Evolutionary conservation across 2,113 vertebrate species (phyloP).

Genomic region (Sitta europaea): DNA sequence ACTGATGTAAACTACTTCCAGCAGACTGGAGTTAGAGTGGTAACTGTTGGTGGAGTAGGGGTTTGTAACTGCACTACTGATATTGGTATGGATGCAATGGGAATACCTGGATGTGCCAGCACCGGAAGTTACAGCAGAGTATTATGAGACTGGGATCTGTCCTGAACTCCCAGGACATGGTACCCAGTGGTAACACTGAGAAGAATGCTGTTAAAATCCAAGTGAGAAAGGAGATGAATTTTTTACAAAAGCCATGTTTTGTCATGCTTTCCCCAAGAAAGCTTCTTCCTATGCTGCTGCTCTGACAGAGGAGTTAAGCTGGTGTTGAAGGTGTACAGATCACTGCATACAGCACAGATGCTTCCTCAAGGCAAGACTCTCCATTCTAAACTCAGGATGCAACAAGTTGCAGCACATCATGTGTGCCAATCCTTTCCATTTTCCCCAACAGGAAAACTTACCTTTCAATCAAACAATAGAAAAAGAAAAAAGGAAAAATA

Average conservation of each 20-base stretch:
- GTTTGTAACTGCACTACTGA: background rate
- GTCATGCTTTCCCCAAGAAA: background rate
- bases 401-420: background rate
- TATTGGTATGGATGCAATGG: background rate
- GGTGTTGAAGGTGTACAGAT: background rate
- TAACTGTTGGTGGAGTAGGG: background rate
- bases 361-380: background rate
- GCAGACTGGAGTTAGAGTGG: background rate
- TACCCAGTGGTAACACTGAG: background rate
- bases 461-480: too few relatives aligned
- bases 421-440: background rate
- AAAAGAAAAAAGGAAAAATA: background rate
- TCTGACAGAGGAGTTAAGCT: background rate
- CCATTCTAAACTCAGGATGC: background rate
- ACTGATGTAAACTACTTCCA: background rate
- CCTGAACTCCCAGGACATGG: background rate
- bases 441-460: background rate
- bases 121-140: background rate
- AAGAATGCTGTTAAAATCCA: background rate
- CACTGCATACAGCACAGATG: background rate
- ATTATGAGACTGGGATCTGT: background rate
- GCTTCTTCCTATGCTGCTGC: background rate
- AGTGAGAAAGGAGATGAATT: background rate
- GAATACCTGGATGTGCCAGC: background rate
- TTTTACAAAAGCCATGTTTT: background rate